Evolutionary conservation across 2,888 invertebrate genomes (phyloP).

Genomic region (Drosophila trichaetosa): DNA sequence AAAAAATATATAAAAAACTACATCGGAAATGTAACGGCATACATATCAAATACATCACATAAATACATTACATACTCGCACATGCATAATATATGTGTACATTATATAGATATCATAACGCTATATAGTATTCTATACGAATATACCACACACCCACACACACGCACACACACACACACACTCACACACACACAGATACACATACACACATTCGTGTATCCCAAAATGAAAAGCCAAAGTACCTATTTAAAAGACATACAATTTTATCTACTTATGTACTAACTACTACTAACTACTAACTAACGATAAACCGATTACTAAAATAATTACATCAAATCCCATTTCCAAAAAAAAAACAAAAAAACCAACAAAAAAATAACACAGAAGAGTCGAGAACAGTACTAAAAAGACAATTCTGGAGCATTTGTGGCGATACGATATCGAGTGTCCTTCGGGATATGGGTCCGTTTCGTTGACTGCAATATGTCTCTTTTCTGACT

Average conservation of each 20-base stretch:
- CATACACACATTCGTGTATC: slow-evolving; percentile 34
- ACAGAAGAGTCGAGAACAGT: slow-evolving; percentile 15
- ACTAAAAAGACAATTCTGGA: slow-evolving; percentile 49
- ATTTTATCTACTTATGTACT: slow-evolving; percentile 59
- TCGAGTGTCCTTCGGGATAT: slow-evolving; percentile 2
- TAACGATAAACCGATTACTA: slow-evolving; percentile 43
- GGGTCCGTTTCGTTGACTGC: slow-evolving; percentile 19
- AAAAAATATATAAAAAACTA: slow-evolving; percentile 37
- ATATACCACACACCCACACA: slow-evolving; percentile 21
- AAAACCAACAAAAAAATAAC: slow-evolving; percentile 28
- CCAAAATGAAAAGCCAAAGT: slow-evolving; percentile 77
- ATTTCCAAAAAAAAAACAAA: slow-evolving; percentile 23
- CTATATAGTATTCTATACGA: slow-evolving; percentile 23
- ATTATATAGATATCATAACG: slow-evolving; percentile 28
- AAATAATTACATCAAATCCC: slow-evolving; percentile 38
- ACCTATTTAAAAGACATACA: slow-evolving; percentile 76
- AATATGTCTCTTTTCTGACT: slow-evolving; percentile 57
- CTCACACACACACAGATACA: slow-evolving; percentile 11
- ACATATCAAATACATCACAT: slow-evolving; percentile 80
- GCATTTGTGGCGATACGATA: slow-evolving; percentile 34
- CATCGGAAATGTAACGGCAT: slow-evolving; percentile 79
- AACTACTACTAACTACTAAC: slow-evolving; percentile 43
- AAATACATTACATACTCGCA: slow-evolving; percentile 56
- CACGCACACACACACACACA: slow-evolving; percentile 26
- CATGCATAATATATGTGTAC: slow-evolving; percentile 25